These are phyloP conservation scores for Trichoplusia ni DNA, from an alignment of 1,140 invertebrate species.

Conservation along the genomic window DNA sequence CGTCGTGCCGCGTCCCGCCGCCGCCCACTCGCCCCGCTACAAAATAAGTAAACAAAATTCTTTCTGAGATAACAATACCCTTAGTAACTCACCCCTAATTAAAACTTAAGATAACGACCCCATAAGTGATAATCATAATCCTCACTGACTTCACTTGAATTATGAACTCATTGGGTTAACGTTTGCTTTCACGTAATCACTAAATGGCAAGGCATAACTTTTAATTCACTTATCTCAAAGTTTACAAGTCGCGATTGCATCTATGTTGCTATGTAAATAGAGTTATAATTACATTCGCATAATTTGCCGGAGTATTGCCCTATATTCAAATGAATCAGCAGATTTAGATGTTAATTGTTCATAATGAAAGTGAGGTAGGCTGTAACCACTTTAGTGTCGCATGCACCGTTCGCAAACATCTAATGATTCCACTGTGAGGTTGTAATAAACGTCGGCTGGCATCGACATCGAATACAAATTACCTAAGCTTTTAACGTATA, in stretches of 20 bases:
- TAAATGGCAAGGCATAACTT: conserved; percentile 1
- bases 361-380: conserved; percentile 23
- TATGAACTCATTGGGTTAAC: background rate
- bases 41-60: conserved; percentile 31
- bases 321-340: conserved; percentile 30
- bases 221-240: conserved; percentile 14
- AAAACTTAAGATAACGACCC: conserved; percentile 17
- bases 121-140: background rate
- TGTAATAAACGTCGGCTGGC: conserved; percentile 55
- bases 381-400: conserved; percentile 36
- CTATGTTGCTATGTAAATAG: conserved; percentile 20
- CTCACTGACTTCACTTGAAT: background rate
- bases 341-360: conserved; percentile 45
- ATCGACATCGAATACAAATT: conserved; percentile 66
- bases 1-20: conserved; percentile 38
- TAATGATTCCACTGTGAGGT: conserved; percentile 52
- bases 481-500: conserved; percentile 35
- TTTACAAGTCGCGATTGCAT: background rate
- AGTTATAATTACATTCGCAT: conserved; percentile 31
- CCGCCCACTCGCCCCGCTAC: conserved; percentile 47
- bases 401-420: conserved; percentile 46
- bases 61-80: conserved; percentile 24
- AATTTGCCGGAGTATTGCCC: conserved; percentile 38
- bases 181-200: background rate
- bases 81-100: conserved; percentile 19